Conservation (phyloP, 2,113 vertebrate species). For the Scartelaos histophorus region DNA sequence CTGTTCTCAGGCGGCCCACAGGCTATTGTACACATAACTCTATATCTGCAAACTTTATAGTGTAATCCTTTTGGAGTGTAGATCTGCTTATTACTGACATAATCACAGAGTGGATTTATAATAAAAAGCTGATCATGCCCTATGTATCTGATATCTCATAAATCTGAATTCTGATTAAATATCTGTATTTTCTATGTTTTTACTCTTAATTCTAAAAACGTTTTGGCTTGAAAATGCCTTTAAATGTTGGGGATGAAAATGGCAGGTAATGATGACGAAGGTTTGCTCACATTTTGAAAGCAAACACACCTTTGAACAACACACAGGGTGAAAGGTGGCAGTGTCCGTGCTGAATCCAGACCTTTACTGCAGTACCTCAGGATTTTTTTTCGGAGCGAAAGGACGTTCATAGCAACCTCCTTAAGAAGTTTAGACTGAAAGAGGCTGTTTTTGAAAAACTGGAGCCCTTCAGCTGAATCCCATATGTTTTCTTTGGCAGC, state of each 20-base stretch:
- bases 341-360: slow-evolving; percentile 83
- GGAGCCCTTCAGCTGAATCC: slow-evolving; percentile 81
- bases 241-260: slow-evolving; percentile 73
- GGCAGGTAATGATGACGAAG: slow-evolving; percentile 92
- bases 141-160: slow-evolving; percentile 2
- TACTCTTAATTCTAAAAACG: slow-evolving; percentile 64
- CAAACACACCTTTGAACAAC: slow-evolving; percentile 90
- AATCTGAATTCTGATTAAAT: background rate
- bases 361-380: slow-evolving; percentile 78
- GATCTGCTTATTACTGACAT: background rate
- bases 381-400: slow-evolving; percentile 63
- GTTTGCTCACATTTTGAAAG: slow-evolving; percentile 82
- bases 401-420: slow-evolving; percentile 83
- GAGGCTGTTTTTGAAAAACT: slow-evolving; percentile 84
- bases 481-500: slow-evolving; percentile 92
- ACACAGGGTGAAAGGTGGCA: slow-evolving; percentile 89
- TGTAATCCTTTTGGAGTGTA: background rate
- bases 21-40: background rate
- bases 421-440: slow-evolving; percentile 92
- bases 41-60: background rate
- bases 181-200: slow-evolving; percentile 24
- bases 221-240: slow-evolving; percentile 57
- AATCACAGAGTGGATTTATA: background rate
- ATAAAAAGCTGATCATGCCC: background rate
- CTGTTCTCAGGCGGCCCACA: background rate